phyloP scores from a whole-genome alignment of 2,888 invertebrate species.

The Temnothorax ravouxi region DNA sequence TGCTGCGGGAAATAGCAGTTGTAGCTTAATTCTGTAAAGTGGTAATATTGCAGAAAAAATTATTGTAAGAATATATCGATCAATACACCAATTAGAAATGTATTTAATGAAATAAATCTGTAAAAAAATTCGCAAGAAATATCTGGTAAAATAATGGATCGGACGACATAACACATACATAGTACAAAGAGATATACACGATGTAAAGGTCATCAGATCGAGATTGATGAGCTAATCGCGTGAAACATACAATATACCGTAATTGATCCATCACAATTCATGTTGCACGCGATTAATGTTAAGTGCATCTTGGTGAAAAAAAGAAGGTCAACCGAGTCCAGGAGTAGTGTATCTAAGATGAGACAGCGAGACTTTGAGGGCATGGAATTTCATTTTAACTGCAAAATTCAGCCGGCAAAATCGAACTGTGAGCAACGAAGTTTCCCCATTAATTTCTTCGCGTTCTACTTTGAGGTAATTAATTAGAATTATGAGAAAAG shows the following conservation, averaged over 20 bases:
- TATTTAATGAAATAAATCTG: constrained; percentile 12
- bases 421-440: constrained; percentile 56
- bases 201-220: neutral
- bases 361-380: constrained; percentile 51
- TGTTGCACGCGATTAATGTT: constrained; percentile 4
- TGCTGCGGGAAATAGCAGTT: constrained; percentile 3
- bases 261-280: constrained; percentile 13
- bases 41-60: neutral
- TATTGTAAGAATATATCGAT: neutral
- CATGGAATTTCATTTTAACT: constrained; percentile 60
- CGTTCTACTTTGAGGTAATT: constrained; percentile 58
- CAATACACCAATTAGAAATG: neutral
- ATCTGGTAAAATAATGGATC: neutral
- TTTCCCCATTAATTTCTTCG: constrained; percentile 71
- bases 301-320: neutral
- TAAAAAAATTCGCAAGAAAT: neutral
- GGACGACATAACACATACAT: too few relatives aligned
- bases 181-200: neutral
- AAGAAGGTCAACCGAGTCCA: neutral
- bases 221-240: neutral
- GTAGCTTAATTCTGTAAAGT: neutral
- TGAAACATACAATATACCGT: neutral
- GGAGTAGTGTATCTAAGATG: neutral
- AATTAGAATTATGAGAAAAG: constrained; percentile 71
- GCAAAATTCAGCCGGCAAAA: constrained; percentile 58